A percentile compares a stretch with the other conserved stretches of the same genome.
These are phyloP conservation scores for Sclerodermus sp. DNA, from an alignment of 2,888 invertebrate genomes.

Conservation along the genomic window DNA sequence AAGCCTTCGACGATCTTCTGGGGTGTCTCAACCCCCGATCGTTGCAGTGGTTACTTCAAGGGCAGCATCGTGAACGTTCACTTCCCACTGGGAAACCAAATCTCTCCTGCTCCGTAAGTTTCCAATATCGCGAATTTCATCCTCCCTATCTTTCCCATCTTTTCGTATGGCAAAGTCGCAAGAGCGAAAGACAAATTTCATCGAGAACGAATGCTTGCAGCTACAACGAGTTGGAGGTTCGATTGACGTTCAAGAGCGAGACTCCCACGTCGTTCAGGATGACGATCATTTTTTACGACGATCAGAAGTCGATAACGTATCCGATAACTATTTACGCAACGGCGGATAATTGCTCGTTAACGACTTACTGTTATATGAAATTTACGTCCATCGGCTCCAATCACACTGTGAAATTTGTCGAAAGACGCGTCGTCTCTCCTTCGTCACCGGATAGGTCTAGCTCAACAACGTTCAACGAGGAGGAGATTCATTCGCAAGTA, in stretches of 20 bases:
- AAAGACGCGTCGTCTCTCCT: too few species aligned
- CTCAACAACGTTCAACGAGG: too few species aligned
- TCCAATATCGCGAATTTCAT: too few species aligned
- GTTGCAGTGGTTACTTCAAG: conserved; percentile 19
- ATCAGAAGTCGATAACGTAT: conserved; percentile 13
- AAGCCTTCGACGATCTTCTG: conserved; percentile 19
- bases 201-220: too few species aligned
- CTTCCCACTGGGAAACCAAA: conserved; percentile 22
- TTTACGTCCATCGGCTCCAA: too few species aligned
- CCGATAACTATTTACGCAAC: conserved; percentile 31
- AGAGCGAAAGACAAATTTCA: too few species aligned
- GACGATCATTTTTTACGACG: conserved; percentile 28
- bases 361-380: too few species aligned
- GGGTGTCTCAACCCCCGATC: conserved; percentile 17
- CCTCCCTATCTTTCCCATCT: too few species aligned
- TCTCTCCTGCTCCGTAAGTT: conserved; percentile 17
- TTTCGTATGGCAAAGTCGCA: too few species aligned
- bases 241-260: conserved; percentile 20
- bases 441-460: too few species aligned
- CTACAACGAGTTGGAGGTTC: conserved; percentile 12
- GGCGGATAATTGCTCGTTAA: conserved; percentile 48
- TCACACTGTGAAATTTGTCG: too few species aligned
- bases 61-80: conserved; percentile 19
- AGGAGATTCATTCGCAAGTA: too few species aligned
- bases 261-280: conserved; percentile 28